Base-by-base conservation (phyloP, 2,797 vertebrate genomes). In the Clarias pachynema region DNA sequence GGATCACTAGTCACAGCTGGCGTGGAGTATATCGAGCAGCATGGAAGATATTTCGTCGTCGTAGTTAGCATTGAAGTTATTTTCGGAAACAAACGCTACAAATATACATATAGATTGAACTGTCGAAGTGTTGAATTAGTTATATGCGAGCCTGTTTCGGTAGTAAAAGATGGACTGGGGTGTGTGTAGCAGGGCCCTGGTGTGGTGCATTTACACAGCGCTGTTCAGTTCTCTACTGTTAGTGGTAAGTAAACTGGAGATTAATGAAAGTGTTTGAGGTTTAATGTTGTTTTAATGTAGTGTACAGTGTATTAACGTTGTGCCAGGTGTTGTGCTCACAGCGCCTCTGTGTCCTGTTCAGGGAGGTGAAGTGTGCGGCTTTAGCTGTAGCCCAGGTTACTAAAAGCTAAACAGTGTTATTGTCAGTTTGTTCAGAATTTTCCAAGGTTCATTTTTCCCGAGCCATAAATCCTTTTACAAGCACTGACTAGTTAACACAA, bases 141-240 rank as follows among this genome's bases (percentile, higher is more conserved):
- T 75, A 18, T 14, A 74, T 56, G 49, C 68, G 14, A 53, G 8
- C 8, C 37, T n/a, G 8, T 3, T 68, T 29, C 2, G 73, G 56
- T 44, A n/a, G 40, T 24, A 31, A 34, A 92, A 86, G 59, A 96
- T 96, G 95, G 93, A 90, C 90, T 93, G 94, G 94, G 91, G 92
- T 20, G 91, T 89, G 83, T 94, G 91, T 89, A 89, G 92, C 82
- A 91, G 93, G 93, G 94, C 93, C 91, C 91, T 94, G 57, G 84
- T 94, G 86, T 95, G 94, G 92, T 93, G 91, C 90, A 66, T 94
- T 84, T 88, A 93, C 78, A 86, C 91, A 83, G 70, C 93, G 90
- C 89, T 95, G 15, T 92, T 88, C 93, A 91, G 87, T 89, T 89
- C 31, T 80, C 85, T 93, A 77, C 59, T 77, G 0, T 31, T 81